Percentiles rank a stretch among this genome's conserved stretches.
These are phyloP conservation scores for Agrilus biguttatus DNA, from an alignment of 2,888 invertebrate genomes.

Conservation along the genomic window DNA sequence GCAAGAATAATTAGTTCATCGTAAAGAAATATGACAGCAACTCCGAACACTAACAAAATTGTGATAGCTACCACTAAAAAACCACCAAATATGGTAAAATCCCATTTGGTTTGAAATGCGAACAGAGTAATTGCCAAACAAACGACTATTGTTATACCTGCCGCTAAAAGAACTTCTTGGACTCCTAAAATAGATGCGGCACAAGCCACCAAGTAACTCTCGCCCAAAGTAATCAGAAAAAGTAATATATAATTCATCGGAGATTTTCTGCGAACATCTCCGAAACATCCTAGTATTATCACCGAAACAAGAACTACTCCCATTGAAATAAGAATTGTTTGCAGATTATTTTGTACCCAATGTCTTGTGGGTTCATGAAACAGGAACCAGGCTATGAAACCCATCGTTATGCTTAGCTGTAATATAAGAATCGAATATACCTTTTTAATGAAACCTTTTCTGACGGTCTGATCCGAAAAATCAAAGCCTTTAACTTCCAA, in stretches of 20 bases:
- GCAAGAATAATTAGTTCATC: constrained; percentile 48
- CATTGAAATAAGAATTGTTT: not conserved
- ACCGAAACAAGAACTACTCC: not conserved
- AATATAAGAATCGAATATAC: constrained; percentile 2
- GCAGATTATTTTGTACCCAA: not conserved
- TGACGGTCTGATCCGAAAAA: constrained; percentile 1
- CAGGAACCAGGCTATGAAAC: not conserved
- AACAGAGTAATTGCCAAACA: constrained; percentile 1
- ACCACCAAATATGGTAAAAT: constrained; percentile 1
- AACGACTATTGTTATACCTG: constrained; percentile 1
- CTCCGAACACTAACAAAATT: not conserved
- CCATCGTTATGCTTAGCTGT: constrained; percentile 1
- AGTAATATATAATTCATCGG: constrained; percentile 1
- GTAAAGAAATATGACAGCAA: not conserved
- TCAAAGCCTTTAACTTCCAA: not conserved
- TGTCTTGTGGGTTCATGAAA: not conserved
- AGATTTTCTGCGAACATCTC: not conserved
- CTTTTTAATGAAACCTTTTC: constrained; percentile 3
- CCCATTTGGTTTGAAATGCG: constrained; percentile 4
- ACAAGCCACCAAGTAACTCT: not conserved
- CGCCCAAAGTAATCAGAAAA: not conserved
- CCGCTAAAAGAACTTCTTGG: constrained; percentile 2
- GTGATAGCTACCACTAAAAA: not conserved
- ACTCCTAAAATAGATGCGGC: not conserved
- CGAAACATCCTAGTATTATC: not conserved